These are phyloP conservation scores for Hippopotamyrus pictus DNA, from an alignment of 2,797 vertebrate species.

Conservation along the genomic window DNA sequence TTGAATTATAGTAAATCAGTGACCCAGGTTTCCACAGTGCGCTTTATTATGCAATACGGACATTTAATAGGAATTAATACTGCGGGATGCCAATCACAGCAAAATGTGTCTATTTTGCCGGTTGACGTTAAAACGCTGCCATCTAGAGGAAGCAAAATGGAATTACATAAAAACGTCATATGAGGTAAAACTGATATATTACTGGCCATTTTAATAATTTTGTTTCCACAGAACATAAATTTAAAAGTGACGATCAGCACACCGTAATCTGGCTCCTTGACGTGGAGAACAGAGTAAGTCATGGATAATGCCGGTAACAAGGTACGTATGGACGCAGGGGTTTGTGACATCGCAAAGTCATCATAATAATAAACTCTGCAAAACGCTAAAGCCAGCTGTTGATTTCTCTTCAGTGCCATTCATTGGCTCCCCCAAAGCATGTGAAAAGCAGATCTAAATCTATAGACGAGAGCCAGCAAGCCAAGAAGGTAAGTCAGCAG, in stretches of 20 bases:
- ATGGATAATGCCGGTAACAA: not conserved
- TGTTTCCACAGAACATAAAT: not conserved
- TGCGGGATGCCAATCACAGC: too few relatives aligned
- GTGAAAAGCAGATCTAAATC: conserved; percentile 58
- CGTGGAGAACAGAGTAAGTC: not conserved
- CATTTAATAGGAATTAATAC: not conserved
- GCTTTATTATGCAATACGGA: not conserved
- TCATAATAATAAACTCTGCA: not conserved
- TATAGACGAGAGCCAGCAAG: conserved; percentile 57
- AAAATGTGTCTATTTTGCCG: not conserved
- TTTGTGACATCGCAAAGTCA: not conserved
- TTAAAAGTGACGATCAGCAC: not conserved
- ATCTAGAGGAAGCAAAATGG: not conserved
- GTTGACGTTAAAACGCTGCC: not conserved
- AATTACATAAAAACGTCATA: not conserved
- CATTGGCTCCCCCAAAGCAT: conserved; percentile 53
- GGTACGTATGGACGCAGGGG: not conserved
- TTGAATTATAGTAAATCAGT: not conserved
- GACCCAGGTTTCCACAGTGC: not conserved
- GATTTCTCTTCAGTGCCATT: conserved; percentile 30
- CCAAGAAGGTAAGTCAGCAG: conserved; percentile 51
- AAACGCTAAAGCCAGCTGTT: not conserved
- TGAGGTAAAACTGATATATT: not conserved
- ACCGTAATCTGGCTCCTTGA: not conserved
- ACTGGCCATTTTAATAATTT: not conserved